A percentile compares a stretch with the other conserved stretches of the same genome.
Conservation (phyloP, 2,113 vertebrate genomes). For the Hippopotamus amphibius region DNA sequence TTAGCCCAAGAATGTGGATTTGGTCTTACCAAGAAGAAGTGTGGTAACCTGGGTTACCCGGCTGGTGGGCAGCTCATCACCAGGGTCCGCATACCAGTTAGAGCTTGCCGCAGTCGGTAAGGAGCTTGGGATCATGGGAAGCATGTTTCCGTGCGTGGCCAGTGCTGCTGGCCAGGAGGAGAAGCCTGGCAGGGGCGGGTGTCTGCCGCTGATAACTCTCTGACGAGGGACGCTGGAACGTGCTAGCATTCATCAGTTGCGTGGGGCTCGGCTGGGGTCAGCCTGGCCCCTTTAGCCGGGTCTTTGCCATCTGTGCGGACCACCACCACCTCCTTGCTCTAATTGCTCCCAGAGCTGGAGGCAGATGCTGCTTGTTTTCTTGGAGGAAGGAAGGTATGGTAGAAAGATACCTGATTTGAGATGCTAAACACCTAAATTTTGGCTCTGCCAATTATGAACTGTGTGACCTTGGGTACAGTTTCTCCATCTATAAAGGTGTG, state of each 20-base stretch:
- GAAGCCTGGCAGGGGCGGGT: neutral
- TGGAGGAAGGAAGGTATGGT: neutral
- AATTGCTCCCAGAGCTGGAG: neutral
- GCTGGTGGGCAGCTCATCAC: neutral
- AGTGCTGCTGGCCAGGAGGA: neutral
- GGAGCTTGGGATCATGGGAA: neutral
- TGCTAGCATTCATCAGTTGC: neutral
- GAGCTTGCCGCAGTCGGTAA: neutral
- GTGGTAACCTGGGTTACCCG: neutral
- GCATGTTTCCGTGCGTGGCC: neutral
- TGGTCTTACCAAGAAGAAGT: neutral
- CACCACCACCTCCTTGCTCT: neutral
- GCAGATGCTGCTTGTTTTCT: neutral
- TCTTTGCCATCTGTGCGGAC: neutral
- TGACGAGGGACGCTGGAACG: neutral
- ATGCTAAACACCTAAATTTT: neutral
- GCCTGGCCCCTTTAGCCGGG: neutral
- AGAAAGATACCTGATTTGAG: conserved; percentile 34
- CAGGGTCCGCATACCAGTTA: neutral
- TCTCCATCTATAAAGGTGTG: neutral
- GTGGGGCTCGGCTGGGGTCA: neutral
- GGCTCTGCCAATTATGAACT: neutral
- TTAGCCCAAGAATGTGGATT: neutral
- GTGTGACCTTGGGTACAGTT: neutral
- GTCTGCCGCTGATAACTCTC: neutral